Evolutionary conservation across 2,797 vertebrate species (phyloP).

Genomic region (Lepus townsendii): DNA sequence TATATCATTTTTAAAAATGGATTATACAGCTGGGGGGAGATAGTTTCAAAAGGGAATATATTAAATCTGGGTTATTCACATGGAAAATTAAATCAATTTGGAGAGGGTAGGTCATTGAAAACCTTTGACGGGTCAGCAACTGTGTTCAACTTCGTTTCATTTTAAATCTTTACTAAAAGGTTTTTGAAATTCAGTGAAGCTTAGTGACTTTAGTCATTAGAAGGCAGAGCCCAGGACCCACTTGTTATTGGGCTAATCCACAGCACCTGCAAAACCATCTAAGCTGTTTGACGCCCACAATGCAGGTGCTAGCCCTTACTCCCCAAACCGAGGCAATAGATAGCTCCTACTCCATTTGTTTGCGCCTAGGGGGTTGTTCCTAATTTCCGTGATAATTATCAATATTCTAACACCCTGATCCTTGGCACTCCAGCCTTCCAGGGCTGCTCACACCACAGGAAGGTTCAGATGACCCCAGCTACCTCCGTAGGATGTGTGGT

Average conservation of each 20-base stretch:
- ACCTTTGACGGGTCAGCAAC: slow-evolving; percentile 40
- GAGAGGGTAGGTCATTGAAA: slow-evolving; percentile 43
- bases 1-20: slow-evolving; percentile 38
- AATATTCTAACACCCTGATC: neutral
- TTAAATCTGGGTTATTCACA: neutral
- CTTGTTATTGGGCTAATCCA: slow-evolving; percentile 38
- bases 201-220: slow-evolving; percentile 72
- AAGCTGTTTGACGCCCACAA: slow-evolving; percentile 13
- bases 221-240: slow-evolving; percentile 46
- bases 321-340: neutral
- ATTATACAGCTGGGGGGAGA: neutral
- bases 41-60: slow-evolving; percentile 30
- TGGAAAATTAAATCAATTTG: slow-evolving; percentile 57
- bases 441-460: accelerated
- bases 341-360: neutral
- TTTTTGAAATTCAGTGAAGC: slow-evolving; percentile 67
- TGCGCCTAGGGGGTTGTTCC: neutral
- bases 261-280: neutral
- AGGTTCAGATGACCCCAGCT: neutral
- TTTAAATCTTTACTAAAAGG: slow-evolving; percentile 72
- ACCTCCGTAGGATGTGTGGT: neutral
- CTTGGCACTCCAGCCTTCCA: neutral
- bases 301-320: neutral
- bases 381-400: neutral
- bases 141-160: neutral